A percentile compares a stretch with the other conserved stretches of the same genome.
Evolutionary conservation across 2,113 vertebrate species (phyloP).

Genomic region (Labeo rohita): DNA sequence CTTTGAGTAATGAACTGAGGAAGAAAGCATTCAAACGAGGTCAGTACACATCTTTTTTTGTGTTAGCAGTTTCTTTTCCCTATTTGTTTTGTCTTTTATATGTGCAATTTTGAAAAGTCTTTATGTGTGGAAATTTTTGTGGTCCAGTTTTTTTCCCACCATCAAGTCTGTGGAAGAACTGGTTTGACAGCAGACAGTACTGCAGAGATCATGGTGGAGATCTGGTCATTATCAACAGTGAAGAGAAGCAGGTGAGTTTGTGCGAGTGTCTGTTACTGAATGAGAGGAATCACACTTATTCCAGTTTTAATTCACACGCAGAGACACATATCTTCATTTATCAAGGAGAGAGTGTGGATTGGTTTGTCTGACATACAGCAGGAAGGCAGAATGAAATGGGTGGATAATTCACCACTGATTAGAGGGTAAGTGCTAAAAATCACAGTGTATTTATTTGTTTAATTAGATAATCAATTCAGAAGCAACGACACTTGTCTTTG

Average conservation of each 20-base stretch:
- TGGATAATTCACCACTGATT: background rate
- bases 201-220: background rate
- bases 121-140: too few species aligned
- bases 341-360: background rate
- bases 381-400: background rate
- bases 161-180: background rate
- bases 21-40: background rate
- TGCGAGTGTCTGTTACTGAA: background rate
- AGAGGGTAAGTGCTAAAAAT: background rate
- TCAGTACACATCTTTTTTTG: background rate
- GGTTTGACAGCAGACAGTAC: background rate
- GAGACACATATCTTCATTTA: background rate
- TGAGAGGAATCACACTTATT: background rate
- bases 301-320: background rate
- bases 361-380: background rate
- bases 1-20: background rate
- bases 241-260: background rate
- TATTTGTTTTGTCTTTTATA: background rate
- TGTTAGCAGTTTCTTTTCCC: too few species aligned
- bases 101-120: too few species aligned
- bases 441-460: background rate
- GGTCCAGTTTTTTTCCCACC: too few species aligned
- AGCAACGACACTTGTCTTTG: too few species aligned
- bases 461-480: too few species aligned
- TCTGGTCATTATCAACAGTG: conserved; percentile 12